A percentile compares a stretch with the other conserved stretches of the same genome.
These are phyloP conservation scores for Herminia tarsipennalis DNA, from an alignment of 2,888 invertebrate species.

Conservation along the genomic window DNA sequence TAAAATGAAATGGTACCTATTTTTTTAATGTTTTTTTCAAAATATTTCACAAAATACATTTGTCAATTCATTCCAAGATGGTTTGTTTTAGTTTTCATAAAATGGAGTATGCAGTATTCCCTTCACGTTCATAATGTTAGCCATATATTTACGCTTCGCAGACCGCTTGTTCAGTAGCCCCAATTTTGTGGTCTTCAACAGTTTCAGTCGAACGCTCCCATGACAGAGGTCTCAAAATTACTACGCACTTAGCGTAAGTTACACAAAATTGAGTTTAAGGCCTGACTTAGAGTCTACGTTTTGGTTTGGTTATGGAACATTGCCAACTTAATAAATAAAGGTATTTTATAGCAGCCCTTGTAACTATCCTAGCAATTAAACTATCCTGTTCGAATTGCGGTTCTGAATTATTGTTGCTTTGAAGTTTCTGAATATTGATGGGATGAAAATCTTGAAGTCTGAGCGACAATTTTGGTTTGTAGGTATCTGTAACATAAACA, in stretches of 20 bases:
- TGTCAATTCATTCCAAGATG: no score
- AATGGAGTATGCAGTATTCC: no score
- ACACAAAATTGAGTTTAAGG: constrained; percentile 40
- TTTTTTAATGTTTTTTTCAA: no score
- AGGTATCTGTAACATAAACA: no score
- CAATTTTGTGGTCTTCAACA: constrained; percentile 16
- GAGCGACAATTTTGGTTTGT: no score
- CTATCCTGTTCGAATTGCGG: constrained; percentile 8
- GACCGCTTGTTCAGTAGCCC: constrained; percentile 9
- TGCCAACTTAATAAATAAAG: constrained; percentile 41
- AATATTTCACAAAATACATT: no score
- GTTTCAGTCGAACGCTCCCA: constrained; percentile 19
- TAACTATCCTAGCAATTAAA: constrained; percentile 21
- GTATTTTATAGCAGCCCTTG: constrained; percentile 27
- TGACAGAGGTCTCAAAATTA: constrained; percentile 39
- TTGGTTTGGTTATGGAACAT: constrained; percentile 24
- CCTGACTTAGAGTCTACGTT: constrained; percentile 21
- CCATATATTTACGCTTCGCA: no score
- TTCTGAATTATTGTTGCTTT: not conserved
- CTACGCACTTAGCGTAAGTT: constrained; percentile 43
- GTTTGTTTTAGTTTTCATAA: no score
- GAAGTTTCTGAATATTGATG: not conserved
- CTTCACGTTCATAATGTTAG: no score
- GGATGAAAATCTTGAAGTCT: no score
- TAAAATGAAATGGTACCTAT: no score